Evolutionary conservation across 2,113 vertebrate species (phyloP).

Genomic region (Chaenocephalus aceratus): DNA sequence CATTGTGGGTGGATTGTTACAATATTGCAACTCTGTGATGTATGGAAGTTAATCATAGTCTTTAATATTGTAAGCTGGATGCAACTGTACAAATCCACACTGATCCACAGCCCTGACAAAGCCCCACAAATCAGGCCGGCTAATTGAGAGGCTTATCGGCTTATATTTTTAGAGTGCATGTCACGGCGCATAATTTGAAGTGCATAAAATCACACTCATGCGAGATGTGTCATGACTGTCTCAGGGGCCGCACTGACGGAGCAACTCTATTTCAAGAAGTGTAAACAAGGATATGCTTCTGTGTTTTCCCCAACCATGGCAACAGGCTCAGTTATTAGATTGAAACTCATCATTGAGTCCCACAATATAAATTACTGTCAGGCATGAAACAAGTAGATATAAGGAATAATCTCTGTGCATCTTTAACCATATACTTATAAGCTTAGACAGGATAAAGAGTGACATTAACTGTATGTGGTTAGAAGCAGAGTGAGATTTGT

Average conservation of each 20-base stretch:
- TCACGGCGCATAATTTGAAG: slow-evolving; percentile 48
- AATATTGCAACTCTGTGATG: not conserved
- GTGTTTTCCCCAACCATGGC: slow-evolving; percentile 39
- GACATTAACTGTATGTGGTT: slow-evolving; percentile 1
- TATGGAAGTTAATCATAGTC: not conserved
- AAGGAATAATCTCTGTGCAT: not conserved
- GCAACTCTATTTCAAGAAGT: slow-evolving; percentile 53
- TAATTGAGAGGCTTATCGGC: slow-evolving; percentile 42
- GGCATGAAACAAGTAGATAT: not conserved
- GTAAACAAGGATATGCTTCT: slow-evolving; percentile 17
- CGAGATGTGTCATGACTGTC: slow-evolving; percentile 57
- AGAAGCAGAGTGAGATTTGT: not conserved
- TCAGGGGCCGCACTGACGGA: slow-evolving; percentile 44
- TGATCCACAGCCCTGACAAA: not conserved
- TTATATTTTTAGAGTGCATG: slow-evolving; percentile 48
- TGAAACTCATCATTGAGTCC: slow-evolving; percentile 12
- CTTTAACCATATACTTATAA: not conserved
- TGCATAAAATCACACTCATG: slow-evolving; percentile 55
- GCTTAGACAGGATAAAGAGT: not conserved
- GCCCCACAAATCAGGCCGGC: slow-evolving; percentile 2
- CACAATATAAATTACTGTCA: not conserved
- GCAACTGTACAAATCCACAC: not conserved
- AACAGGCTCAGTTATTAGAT: slow-evolving; percentile 28
- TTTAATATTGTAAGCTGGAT: not conserved
- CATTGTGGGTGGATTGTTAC: not conserved